phyloP scores from a whole-genome alignment of 2,888 invertebrate species.

The Myopa testacea region DNA sequence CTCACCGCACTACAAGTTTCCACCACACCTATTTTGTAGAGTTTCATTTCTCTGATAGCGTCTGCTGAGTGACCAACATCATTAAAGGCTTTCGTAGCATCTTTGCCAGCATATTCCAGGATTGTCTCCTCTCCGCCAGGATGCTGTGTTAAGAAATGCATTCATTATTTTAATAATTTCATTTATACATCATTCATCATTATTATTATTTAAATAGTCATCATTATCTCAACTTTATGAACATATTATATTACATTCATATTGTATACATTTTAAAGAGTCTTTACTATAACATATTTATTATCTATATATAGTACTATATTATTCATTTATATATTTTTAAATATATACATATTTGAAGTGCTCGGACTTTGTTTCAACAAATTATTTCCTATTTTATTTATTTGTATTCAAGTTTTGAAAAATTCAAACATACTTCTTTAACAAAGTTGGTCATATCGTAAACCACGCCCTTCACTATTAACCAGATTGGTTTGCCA shows the following conservation, averaged over 20 bases:
- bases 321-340: not conserved
- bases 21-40: constrained; percentile 76
- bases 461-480: constrained; percentile 76
- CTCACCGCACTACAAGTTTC: constrained; percentile 49
- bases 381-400: not conserved
- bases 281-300: no score
- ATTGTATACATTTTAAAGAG: no score
- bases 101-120: constrained; percentile 75
- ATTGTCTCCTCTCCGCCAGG: constrained; percentile 77
- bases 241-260: no score
- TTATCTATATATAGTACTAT: no score
- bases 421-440: constrained; percentile 69
- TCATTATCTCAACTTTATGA: no score
- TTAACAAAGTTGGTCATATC: constrained; percentile 75
- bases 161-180: no score
- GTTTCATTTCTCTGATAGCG: constrained; percentile 72
- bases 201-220: no score
- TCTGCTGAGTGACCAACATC: constrained; percentile 77
- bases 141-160: constrained; percentile 70
- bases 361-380: not conserved
- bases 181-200: no score
- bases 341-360: not conserved
- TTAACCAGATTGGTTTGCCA: constrained; percentile 73
- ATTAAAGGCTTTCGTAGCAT: constrained; percentile 76
- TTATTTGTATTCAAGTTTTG: not conserved